phyloP scores from a whole-genome alignment of 2,888 invertebrate genomes.

The Hirtodrosophila confusa region DNA sequence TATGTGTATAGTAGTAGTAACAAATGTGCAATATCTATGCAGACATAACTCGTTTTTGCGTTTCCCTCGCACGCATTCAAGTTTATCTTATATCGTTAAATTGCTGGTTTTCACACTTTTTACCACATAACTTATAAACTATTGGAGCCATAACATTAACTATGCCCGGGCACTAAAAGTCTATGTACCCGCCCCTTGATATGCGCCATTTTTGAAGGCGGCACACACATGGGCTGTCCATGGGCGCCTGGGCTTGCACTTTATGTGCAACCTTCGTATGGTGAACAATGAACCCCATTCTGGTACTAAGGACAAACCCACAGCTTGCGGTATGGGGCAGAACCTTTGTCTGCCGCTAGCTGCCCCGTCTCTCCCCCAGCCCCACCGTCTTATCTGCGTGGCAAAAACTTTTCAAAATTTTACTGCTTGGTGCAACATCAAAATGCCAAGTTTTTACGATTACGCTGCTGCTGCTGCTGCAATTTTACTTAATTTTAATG shows the following conservation, averaged over 20 bases:
- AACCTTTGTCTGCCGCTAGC: conserved; percentile 65
- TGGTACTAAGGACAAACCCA: conserved; percentile 32
- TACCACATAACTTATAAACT: conserved; percentile 57
- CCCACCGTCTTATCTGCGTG: conserved; percentile 62
- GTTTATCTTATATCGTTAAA: conserved; percentile 57
- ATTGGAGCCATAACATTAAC: conserved; percentile 56
- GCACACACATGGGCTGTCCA: not conserved
- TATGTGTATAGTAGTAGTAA: not conserved
- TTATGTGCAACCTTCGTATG: conserved; percentile 67
- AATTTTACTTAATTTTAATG: conserved; percentile 83
- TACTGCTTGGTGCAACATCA: conserved; percentile 76
- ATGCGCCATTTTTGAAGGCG: conserved; percentile 53
- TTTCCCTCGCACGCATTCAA: conserved; percentile 21
- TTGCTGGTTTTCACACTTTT: conserved; percentile 54
- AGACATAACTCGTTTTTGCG: not conserved
- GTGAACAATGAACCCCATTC: conserved; percentile 29
- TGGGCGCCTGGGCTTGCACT: conserved; percentile 53
- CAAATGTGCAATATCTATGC: conserved; percentile 1
- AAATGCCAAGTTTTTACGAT: conserved; percentile 79
- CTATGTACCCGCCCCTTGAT: conserved; percentile 48
- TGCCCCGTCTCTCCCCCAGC: too few relatives aligned
- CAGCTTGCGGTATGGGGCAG: conserved; percentile 26
- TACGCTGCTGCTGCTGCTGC: conserved; percentile 60
- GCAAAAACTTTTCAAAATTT: conserved; percentile 76
- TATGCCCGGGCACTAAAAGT: conserved; percentile 58